These are phyloP conservation scores for Climacteris rufus DNA, from an alignment of 2,113 vertebrate genomes.

Conservation along the genomic window DNA sequence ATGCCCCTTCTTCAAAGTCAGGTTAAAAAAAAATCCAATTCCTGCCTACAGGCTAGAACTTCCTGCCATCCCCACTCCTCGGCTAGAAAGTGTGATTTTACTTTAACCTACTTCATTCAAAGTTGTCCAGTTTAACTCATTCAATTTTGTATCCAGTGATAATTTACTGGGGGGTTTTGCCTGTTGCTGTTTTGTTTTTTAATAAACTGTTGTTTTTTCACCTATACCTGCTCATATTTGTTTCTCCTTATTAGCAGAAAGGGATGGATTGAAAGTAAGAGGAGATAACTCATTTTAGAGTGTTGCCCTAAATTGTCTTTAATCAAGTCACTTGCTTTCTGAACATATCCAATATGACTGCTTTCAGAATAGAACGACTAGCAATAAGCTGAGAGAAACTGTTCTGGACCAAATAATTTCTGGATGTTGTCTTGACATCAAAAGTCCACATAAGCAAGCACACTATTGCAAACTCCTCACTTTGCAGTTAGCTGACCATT, in stretches of 20 bases:
- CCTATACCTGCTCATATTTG: background rate
- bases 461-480: background rate
- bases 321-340: background rate
- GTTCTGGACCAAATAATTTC: background rate
- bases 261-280: background rate
- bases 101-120: background rate
- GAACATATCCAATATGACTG: background rate
- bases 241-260: background rate
- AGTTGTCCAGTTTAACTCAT: background rate
- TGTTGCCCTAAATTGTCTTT: background rate
- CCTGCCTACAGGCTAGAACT: background rate
- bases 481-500: background rate
- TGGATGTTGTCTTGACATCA: background rate
- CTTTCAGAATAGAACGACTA: background rate
- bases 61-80: background rate
- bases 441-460: rapidly evolving
- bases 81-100: background rate
- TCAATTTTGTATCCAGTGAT: background rate
- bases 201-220: background rate
- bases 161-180: background rate
- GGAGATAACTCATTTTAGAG: background rate
- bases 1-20: background rate
- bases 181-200: background rate
- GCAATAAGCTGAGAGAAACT: background rate
- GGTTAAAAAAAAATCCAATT: background rate